phyloP scores from a whole-genome alignment of 2,888 invertebrate genomes.

The Agrotis segetum region DNA sequence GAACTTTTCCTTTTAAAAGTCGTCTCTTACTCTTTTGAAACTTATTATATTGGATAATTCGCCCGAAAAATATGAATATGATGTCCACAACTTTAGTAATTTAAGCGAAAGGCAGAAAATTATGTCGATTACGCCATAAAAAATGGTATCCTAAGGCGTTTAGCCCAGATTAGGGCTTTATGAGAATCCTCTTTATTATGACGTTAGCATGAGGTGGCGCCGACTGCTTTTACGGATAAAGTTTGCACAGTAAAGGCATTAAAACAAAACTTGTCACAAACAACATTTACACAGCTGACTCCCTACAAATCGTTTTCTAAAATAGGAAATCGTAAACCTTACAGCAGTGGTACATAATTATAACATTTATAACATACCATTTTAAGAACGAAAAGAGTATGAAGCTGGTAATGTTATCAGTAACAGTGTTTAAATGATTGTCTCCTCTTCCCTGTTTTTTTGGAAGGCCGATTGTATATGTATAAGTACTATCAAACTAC shows the following conservation, averaged over 20 bases:
- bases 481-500: background rate
- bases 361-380: background rate
- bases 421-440: background rate
- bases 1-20: slow-evolving; percentile 91
- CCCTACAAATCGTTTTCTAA: slow-evolving; percentile 17
- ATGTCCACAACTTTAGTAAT: slow-evolving; percentile 87
- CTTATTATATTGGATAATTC: slow-evolving; percentile 90
- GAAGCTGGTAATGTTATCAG: background rate
- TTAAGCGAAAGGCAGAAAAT: slow-evolving; percentile 81
- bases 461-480: background rate
- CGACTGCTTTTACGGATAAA: slow-evolving; percentile 57
- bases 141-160: slow-evolving; percentile 82
- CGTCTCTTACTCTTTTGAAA: slow-evolving; percentile 89
- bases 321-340: slow-evolving; percentile 8
- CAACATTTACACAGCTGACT: slow-evolving; percentile 32
- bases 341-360: background rate
- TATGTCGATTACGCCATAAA: slow-evolving; percentile 83
- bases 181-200: slow-evolving; percentile 68
- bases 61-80: slow-evolving; percentile 88
- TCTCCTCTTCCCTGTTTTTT: background rate
- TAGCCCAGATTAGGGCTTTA: slow-evolving; percentile 73
- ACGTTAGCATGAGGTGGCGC: slow-evolving; percentile 59
- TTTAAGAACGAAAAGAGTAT: background rate
- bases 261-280: slow-evolving; percentile 44
- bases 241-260: slow-evolving; percentile 47